phyloP scores from a whole-genome alignment of 2,888 invertebrate species.

The Xestobium rufovillosum region DNA sequence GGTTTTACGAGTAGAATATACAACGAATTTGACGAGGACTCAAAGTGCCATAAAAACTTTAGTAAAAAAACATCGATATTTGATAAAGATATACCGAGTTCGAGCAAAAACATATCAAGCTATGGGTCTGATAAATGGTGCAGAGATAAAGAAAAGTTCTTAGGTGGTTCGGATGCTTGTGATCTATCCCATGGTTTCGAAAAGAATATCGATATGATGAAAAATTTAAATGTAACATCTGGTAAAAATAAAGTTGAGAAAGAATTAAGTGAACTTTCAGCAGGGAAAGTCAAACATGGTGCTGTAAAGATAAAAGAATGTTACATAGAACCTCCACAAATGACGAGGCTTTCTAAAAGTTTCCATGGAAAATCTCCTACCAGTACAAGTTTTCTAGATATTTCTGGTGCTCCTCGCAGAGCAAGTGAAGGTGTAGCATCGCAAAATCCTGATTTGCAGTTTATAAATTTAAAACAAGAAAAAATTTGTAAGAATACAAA shows the following conservation, averaged over 20 bases:
- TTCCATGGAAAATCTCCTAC: constrained; percentile 40
- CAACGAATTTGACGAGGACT: constrained; percentile 23
- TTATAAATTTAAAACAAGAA: constrained; percentile 20
- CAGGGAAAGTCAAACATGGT: constrained; percentile 33
- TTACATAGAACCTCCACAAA: constrained; percentile 46
- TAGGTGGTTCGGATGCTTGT: constrained; percentile 25
- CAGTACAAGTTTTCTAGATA: constrained; percentile 28
- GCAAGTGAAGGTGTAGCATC: constrained; percentile 35
- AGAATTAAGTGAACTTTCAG: constrained; percentile 19
- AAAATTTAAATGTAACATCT: constrained; percentile 27
- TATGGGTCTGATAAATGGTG: constrained; percentile 35
- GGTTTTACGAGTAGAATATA: constrained; percentile 21
- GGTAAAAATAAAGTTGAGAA: constrained; percentile 28
- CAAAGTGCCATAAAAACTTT: constrained; percentile 19
- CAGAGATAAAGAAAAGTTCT: constrained; percentile 37
- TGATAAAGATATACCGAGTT: constrained; percentile 28
- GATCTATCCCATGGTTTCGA: constrained; percentile 10
- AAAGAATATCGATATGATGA: constrained; percentile 26
- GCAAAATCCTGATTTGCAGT: constrained; percentile 21
- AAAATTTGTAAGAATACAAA: background rate
- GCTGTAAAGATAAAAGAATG: constrained; percentile 46
- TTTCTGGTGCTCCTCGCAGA: constrained; percentile 29
- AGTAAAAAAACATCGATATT: constrained; percentile 27
- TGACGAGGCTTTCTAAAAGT: constrained; percentile 44
- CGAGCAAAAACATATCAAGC: constrained; percentile 26